Evolutionary conservation across 92 coral and sea anemone species (phyloP).

Genomic region (Actinostola sp.): DNA sequence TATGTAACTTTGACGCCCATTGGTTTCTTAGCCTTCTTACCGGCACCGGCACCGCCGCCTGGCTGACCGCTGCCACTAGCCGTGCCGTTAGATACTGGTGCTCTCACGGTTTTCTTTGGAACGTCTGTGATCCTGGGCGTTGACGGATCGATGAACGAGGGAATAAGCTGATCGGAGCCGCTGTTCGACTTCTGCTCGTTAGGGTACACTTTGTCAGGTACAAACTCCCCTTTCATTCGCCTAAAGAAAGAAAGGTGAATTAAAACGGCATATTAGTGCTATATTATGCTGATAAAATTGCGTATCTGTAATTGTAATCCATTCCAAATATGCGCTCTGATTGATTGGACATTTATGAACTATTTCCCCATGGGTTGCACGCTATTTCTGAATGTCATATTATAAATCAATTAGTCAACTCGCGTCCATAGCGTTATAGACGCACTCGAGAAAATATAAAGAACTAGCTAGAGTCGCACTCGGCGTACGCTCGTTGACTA

Average conservation of each 20-base stretch:
- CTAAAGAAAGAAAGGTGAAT: conserved; percentile 36
- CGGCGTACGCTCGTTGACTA: too few relatives aligned
- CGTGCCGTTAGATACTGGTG: neutral
- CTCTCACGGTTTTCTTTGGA: conserved; percentile 78
- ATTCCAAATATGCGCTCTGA: too few relatives aligned
- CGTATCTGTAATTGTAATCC: too few relatives aligned
- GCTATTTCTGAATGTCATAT: too few relatives aligned
- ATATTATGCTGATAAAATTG: too few relatives aligned
- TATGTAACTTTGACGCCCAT: conserved; percentile 89
- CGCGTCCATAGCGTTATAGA: too few relatives aligned
- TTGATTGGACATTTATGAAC: too few relatives aligned
- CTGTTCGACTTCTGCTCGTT: conserved; percentile 51
- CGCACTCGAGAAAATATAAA: too few relatives aligned
- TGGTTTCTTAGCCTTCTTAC: conserved; percentile 73
- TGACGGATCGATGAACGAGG: conserved; percentile 91
- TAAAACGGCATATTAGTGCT: neutral
- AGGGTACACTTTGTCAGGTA: conserved; percentile 78
- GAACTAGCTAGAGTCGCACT: too few relatives aligned
- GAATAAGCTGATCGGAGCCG: conserved; percentile 62
- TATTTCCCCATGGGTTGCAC: too few relatives aligned
- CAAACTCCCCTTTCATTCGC: conserved; percentile 92
- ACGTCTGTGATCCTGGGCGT: conserved; percentile 94
- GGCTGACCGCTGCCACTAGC: conserved; percentile 22
- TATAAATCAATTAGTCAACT: too few relatives aligned
- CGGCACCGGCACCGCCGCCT: conserved; percentile 57